Conservation (phyloP, 2,888 invertebrate species). For the Caenorhabditis doughertyi region DNA sequence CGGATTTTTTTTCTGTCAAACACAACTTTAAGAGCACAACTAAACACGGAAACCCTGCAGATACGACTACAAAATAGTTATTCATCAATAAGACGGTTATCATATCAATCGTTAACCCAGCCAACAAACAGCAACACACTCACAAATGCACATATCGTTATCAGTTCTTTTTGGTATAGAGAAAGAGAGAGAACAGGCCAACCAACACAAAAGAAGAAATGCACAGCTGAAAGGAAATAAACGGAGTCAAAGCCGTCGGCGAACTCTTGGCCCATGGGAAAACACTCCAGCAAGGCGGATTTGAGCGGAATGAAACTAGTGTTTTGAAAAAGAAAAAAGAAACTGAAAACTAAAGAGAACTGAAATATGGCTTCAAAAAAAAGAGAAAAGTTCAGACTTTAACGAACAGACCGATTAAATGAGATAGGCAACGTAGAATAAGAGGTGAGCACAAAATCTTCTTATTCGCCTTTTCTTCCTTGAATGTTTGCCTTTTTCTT, state of each 20-base stretch:
- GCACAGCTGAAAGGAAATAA: conserved; percentile 37
- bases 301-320: conserved; percentile 9
- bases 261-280: conserved; percentile 35
- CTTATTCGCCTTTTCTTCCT: conserved; percentile 7
- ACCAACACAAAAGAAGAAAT: conserved; percentile 9
- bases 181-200: no score
- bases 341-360: conserved; percentile 13
- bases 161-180: no score
- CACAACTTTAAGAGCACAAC: background rate
- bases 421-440: background rate
- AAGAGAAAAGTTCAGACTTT: conserved; percentile 15
- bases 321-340: background rate
- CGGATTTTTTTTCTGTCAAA: no score
- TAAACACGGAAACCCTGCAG: background rate
- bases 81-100: conserved; percentile 32
- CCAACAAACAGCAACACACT: conserved; percentile 11
- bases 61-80: conserved; percentile 15
- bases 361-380: background rate
- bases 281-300: conserved; percentile 1
- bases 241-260: conserved; percentile 27
- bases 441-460: conserved; percentile 7
- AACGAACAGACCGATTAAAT: conserved; percentile 24
- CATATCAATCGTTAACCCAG: conserved; percentile 27
- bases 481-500: conserved; percentile 26
- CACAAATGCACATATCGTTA: conserved; percentile 29